Percentiles rank a stretch among this genome's conserved stretches.
Evolutionary conservation across 2,113 vertebrate genomes (phyloP).

Genomic region (Platycercus adscitus): DNA sequence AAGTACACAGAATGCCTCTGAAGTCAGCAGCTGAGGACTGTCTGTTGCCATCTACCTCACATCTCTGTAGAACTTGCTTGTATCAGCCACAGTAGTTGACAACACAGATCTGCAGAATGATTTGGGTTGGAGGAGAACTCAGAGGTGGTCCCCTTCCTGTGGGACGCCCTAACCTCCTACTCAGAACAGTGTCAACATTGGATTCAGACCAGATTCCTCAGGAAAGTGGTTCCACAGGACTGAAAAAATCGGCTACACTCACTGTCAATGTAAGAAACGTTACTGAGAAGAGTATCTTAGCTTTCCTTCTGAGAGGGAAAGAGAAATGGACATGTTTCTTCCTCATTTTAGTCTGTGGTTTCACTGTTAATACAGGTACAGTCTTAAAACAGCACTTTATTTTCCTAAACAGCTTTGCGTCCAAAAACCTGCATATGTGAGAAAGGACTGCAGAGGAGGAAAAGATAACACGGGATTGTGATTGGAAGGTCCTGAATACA

Average conservation of each 20-base stretch:
- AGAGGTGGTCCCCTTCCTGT: background rate
- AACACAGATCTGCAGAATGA: background rate
- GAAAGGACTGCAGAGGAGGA: slow-evolving; percentile 64
- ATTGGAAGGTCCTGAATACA: background rate
- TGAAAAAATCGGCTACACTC: background rate
- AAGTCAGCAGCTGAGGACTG: background rate
- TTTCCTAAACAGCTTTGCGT: slow-evolving; percentile 82
- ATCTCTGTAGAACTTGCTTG: background rate
- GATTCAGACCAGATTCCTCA: background rate
- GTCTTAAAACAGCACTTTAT: background rate
- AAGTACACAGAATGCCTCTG: background rate
- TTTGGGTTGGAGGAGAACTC: background rate
- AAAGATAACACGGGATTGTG: background rate
- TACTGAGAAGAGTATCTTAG: background rate
- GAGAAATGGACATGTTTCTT: background rate
- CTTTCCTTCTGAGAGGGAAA: background rate
- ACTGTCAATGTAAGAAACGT: background rate
- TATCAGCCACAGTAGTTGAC: background rate
- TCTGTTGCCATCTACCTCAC: background rate
- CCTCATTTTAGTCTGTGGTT: background rate
- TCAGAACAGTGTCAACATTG: background rate
- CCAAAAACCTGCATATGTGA: slow-evolving; percentile 96
- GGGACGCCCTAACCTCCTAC: background rate
- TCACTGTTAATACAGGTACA: background rate
- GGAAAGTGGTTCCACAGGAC: background rate